phyloP scores from a whole-genome alignment of 2,113 vertebrate genomes.

The Raja brachyura region DNA sequence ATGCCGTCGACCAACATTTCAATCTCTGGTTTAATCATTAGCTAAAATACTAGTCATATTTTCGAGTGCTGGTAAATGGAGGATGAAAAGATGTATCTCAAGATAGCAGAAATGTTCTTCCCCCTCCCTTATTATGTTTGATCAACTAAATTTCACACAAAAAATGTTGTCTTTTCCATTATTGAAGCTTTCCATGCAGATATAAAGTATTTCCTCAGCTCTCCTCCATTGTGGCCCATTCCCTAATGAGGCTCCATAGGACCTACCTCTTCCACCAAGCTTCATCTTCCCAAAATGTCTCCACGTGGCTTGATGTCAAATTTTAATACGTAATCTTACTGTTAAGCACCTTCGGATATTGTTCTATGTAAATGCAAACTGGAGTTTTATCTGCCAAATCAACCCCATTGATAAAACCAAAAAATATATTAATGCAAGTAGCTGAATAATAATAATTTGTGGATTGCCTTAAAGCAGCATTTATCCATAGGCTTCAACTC shows the following conservation, averaged over 20 bases:
- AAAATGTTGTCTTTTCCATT: background rate
- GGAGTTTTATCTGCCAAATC: background rate
- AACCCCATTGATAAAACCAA: background rate
- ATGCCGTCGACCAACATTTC: background rate
- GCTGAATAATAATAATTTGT: background rate
- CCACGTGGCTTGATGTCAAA: too few species aligned
- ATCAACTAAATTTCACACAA: background rate
- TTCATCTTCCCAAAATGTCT: too few species aligned
- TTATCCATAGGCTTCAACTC: background rate
- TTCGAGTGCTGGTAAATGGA: background rate
- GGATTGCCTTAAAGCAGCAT: background rate
- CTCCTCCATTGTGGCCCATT: too few species aligned
- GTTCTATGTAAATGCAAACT: background rate
- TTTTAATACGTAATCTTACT: too few species aligned
- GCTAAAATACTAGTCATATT: background rate
- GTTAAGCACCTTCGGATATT: too few species aligned
- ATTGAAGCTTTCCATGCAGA: background rate
- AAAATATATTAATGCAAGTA: background rate
- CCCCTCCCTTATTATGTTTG: background rate
- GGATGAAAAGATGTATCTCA: background rate
- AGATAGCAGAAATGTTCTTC: background rate
- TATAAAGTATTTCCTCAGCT: background rate
- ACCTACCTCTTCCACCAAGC: too few species aligned
- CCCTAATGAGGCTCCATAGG: too few species aligned
- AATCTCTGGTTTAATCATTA: background rate